phyloP scores from a whole-genome alignment of 2,888 invertebrate genomes.

The Drosophila nr. fundita region DNA sequence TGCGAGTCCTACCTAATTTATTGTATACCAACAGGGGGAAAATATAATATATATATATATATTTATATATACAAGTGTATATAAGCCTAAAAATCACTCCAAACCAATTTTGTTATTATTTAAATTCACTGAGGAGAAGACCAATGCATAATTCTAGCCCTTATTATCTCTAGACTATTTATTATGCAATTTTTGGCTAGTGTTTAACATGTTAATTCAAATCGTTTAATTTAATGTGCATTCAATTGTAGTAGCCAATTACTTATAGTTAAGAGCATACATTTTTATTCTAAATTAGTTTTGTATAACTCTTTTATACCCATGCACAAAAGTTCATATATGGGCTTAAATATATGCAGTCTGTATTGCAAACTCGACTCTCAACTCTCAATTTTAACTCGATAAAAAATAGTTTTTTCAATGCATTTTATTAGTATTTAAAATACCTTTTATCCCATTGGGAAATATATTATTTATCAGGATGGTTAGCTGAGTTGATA shows the following conservation, averaged over 20 bases:
- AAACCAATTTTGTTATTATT: slow-evolving; percentile 2
- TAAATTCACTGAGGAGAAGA: neutral
- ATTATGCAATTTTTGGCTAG: neutral
- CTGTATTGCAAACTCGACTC: neutral
- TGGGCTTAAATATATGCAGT: neutral
- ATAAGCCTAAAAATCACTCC: neutral
- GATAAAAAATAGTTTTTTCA: neutral
- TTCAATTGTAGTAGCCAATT: neutral
- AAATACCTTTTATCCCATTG: neutral
- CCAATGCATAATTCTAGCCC: slow-evolving; percentile 1
- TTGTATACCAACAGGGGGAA: slow-evolving; percentile 7
- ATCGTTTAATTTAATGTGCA: neutral
- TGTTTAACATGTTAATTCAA: neutral
- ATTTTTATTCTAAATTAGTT: neutral
- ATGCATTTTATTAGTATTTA: neutral
- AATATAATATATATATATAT: neutral
- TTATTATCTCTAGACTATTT: slow-evolving; percentile 2
- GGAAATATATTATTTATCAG: neutral
- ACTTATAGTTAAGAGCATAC: neutral
- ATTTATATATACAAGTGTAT: neutral
- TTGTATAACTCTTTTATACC: neutral
- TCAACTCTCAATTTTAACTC: neutral
- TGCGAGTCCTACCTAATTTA: slow-evolving; percentile 2
- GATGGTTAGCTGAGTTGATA: neutral
- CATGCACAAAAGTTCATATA: neutral